Evolutionary conservation across 2,113 vertebrate genomes (phyloP).

Genomic region (Theristicus caerulescens): DNA sequence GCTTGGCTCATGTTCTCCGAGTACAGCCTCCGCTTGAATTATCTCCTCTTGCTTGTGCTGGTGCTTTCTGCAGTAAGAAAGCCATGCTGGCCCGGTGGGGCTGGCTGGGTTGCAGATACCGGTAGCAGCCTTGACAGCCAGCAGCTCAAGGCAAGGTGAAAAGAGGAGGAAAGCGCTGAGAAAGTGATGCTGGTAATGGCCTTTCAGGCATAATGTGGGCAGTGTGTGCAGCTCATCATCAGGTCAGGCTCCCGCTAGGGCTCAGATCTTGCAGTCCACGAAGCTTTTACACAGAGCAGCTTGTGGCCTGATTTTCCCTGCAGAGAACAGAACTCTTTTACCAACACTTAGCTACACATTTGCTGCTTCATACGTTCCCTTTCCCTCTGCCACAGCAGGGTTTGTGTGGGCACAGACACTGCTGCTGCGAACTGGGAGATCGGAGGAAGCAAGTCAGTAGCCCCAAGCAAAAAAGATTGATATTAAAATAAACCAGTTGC

Average conservation of each 20-base stretch:
- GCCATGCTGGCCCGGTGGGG: fast-evolving
- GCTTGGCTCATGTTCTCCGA: background rate
- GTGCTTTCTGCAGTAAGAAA: background rate
- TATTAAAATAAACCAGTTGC: conserved; percentile 21
- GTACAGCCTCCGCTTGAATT: background rate
- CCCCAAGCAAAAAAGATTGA: background rate
- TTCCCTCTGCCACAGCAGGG: background rate
- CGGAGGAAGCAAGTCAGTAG: background rate
- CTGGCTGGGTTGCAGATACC: background rate
- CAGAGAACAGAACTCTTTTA: conserved; percentile 26
- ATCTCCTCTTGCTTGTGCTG: background rate
- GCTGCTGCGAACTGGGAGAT: background rate
- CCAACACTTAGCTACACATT: background rate
- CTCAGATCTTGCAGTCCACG: background rate
- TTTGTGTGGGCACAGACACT: background rate
- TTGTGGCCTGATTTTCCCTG: conserved; percentile 62
- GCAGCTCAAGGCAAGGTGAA: background rate
- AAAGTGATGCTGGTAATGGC: conserved; percentile 4
- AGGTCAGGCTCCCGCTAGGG: conserved; percentile 11
- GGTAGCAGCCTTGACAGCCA: background rate
- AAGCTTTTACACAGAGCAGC: conserved; percentile 54
- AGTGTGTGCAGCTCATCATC: conserved; percentile 7
- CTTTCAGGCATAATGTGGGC: conserved; percentile 9
- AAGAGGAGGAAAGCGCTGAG: background rate
- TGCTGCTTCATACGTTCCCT: background rate